Evolutionary conservation across 2,113 vertebrate genomes (phyloP).

Genomic region (Muntiacus muntjak): DNA sequence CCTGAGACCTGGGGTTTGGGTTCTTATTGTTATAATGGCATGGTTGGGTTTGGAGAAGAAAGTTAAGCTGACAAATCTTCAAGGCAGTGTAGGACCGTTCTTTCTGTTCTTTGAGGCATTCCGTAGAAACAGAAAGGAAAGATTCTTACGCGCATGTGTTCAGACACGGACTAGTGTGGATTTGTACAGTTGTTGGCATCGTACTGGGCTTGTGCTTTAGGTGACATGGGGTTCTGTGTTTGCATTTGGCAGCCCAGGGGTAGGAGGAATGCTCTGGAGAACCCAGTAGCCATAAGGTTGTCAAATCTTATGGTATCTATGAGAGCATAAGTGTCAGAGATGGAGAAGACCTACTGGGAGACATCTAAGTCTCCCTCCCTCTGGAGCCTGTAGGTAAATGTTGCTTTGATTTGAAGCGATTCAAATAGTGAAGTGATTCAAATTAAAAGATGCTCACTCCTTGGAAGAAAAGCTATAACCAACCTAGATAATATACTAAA

Average conservation of each 20-base stretch:
- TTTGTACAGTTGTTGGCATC: not conserved
- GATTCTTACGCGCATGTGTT: not conserved
- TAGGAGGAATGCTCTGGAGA: not conserved
- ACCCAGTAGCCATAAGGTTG: not conserved
- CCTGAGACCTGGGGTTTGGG: not conserved
- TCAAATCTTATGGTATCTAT: not conserved
- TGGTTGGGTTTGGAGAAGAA: not conserved
- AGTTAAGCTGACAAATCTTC: not conserved
- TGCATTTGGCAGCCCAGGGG: not conserved
- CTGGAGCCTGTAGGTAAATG: not conserved
- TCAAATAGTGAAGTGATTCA: not conserved
- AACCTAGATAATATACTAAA: not conserved
- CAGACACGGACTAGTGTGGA: not conserved
- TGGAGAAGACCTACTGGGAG: not conserved
- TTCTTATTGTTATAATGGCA: fast-evolving
- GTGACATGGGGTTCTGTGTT: not conserved
- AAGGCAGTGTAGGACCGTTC: not conserved
- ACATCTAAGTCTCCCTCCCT: not conserved
- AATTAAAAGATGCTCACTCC: not conserved
- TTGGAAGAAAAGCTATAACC: not conserved
- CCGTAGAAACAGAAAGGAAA: not conserved
- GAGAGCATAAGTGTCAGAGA: not conserved
- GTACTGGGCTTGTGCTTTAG: not conserved
- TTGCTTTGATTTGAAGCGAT: not conserved
- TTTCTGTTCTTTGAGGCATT: not conserved